phyloP scores from a whole-genome alignment of 2,113 vertebrate species.

The Platichthys flesus region DNA sequence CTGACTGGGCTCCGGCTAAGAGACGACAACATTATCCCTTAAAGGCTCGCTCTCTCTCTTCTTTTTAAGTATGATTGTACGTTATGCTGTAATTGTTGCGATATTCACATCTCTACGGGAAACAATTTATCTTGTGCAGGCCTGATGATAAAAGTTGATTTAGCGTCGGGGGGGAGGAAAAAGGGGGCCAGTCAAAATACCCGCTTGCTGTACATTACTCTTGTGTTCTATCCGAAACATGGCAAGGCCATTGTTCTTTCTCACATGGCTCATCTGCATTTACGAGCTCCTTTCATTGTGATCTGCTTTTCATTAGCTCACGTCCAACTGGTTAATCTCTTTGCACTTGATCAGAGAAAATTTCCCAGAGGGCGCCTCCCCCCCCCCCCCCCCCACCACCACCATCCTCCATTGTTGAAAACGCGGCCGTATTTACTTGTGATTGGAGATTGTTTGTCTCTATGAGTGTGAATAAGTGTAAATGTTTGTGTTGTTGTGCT shows the following conservation, averaged over 20 bases:
- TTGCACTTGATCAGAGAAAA: conserved; percentile 75
- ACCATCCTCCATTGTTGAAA: conserved; percentile 42
- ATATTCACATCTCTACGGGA: not conserved
- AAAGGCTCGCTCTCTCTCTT: conserved; percentile 17
- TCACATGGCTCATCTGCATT: conserved; percentile 72
- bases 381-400: not conserved
- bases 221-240: conserved; percentile 51
- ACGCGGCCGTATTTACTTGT: conserved; percentile 67
- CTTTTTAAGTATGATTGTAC: conserved; percentile 2
- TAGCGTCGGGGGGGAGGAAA: not conserved
- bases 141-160: conserved; percentile 20
- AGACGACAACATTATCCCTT: conserved; percentile 9
- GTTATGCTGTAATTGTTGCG: conserved; percentile 29
- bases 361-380: conserved; percentile 67
- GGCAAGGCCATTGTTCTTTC: conserved; percentile 41
- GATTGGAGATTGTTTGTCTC: conserved; percentile 66
- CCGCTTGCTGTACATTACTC: conserved; percentile 52
- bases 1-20: conserved; percentile 28
- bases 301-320: conserved; percentile 72
- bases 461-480: conserved; percentile 65
- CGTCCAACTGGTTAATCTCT: conserved; percentile 76
- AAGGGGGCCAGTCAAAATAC: conserved; percentile 34
- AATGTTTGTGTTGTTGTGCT: conserved; percentile 69
- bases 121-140: conserved; percentile 15
- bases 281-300: conserved; percentile 68